Conservation (phyloP, 2,888 invertebrate species). For the Volucella bombylans region DNA sequence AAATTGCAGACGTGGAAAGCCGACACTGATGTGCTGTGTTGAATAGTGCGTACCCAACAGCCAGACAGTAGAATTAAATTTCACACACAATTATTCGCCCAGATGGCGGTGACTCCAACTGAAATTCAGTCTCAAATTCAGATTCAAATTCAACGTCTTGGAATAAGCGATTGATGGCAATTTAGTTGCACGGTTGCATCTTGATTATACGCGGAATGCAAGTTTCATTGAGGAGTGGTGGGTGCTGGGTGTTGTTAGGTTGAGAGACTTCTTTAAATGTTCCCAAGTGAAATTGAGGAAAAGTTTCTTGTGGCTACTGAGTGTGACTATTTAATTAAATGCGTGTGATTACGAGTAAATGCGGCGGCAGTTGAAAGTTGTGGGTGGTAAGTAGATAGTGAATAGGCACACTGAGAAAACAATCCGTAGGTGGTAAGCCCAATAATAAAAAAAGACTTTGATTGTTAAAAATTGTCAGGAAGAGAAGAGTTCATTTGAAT, state of each 20-base stretch:
- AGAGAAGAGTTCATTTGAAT: too few species aligned
- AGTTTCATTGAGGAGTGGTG: slow-evolving; percentile 58
- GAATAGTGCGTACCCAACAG: background rate
- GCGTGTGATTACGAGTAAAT: slow-evolving; percentile 17
- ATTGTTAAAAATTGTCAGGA: too few species aligned
- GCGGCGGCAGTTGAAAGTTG: background rate
- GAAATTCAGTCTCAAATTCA: slow-evolving; percentile 25
- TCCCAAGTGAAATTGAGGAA: slow-evolving; percentile 38
- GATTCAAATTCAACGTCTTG: slow-evolving; percentile 34
- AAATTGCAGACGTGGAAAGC: slow-evolving; percentile 3
- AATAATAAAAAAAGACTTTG: too few species aligned
- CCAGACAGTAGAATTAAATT: slow-evolving; percentile 35
- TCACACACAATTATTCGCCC: slow-evolving; percentile 33
- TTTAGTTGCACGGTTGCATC: slow-evolving; percentile 52
- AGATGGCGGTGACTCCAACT: background rate
- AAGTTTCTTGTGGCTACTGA: slow-evolving; percentile 15
- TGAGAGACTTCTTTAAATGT: slow-evolving; percentile 43
- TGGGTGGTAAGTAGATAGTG: background rate
- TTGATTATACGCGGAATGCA: slow-evolving; percentile 39
- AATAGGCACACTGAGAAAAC: background rate
- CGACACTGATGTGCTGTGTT: slow-evolving; percentile 27
- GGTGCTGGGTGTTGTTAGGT: slow-evolving; percentile 15
- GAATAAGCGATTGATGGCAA: slow-evolving; percentile 42
- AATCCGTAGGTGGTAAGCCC: background rate
- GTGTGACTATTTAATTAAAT: slow-evolving; percentile 2